phyloP scores from a whole-genome alignment of 2,888 invertebrate genomes.

The Prenolepis imparis region DNA sequence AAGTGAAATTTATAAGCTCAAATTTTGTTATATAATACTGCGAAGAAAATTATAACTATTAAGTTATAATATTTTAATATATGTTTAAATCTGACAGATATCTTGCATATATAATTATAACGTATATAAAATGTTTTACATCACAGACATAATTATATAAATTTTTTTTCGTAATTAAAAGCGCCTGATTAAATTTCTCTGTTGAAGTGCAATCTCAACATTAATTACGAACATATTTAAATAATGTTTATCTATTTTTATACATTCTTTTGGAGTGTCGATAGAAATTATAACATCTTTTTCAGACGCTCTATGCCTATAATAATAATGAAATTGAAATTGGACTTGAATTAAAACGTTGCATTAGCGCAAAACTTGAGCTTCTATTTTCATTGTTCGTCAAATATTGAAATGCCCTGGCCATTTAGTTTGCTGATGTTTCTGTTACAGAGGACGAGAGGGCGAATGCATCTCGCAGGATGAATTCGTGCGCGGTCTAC shows the following conservation, averaged over 20 bases:
- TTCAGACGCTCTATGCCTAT: neutral
- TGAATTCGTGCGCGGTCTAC: conserved; percentile 85
- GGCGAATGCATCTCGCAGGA: conserved; percentile 75
- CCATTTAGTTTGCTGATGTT: conserved; percentile 25
- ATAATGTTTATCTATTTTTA: neutral
- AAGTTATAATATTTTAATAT: neutral
- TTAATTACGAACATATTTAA: neutral
- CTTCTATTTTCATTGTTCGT: neutral
- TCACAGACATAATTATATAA: neutral
- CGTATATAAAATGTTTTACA: neutral
- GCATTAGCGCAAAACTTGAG: conserved; percentile 32
- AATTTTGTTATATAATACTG: conserved; percentile 17
- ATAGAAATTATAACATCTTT: neutral
- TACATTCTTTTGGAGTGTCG: neutral
- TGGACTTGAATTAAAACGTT: neutral
- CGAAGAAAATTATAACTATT: neutral
- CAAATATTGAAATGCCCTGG: conserved; percentile 19
- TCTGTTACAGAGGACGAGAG: conserved; percentile 79
- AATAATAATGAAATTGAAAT: neutral
- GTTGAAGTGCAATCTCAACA: neutral
- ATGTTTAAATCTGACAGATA: neutral
- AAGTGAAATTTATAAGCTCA: conserved; percentile 1
- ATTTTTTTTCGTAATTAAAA: neutral
- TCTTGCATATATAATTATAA: neutral
- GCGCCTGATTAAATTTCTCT: neutral